Conservation (phyloP, 2,888 invertebrate genomes). For the Tachina fera region DNA sequence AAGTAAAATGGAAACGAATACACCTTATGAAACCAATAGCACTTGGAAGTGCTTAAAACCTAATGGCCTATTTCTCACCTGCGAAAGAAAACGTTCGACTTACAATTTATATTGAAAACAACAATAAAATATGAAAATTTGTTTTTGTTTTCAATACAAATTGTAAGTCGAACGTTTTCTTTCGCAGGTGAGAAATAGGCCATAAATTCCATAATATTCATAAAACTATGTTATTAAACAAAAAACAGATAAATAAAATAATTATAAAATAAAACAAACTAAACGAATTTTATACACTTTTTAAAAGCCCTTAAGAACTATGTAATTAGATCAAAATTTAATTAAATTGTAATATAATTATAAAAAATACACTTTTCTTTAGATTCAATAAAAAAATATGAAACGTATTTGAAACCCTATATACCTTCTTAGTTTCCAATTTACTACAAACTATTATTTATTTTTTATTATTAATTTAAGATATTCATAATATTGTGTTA, state of each 20-base stretch:
- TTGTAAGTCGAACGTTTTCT: too few species aligned
- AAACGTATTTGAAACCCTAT: constrained; percentile 8
- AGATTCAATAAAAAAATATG: constrained; percentile 43
- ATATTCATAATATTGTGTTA: neutral
- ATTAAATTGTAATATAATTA: constrained; percentile 44
- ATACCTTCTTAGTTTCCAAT: constrained; percentile 15
- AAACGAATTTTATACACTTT: constrained; percentile 71
- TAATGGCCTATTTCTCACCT: too few species aligned
- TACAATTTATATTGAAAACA: too few species aligned
- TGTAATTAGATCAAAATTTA: constrained; percentile 60
- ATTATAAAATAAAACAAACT: constrained; percentile 43
- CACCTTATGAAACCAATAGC: constrained; percentile 30
- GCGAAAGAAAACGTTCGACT: too few species aligned
- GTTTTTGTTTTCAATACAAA: too few species aligned
- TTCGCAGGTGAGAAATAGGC: too few species aligned
- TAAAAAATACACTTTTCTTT: constrained; percentile 39
- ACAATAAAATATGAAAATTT: too few species aligned
- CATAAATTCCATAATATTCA: constrained; percentile 26
- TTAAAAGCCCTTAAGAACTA: constrained; percentile 65
- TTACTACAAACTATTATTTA: neutral
- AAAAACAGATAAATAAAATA: constrained; percentile 40
- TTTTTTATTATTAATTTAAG: neutral
- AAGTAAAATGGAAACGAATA: constrained; percentile 14
- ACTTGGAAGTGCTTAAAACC: constrained; percentile 59
- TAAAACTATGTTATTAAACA: constrained; percentile 41